Evolutionary conservation across 2,113 vertebrate species (phyloP), one percentile per base, ranked within the genome.

Genomic region (Podarcis cretensis): DNA sequence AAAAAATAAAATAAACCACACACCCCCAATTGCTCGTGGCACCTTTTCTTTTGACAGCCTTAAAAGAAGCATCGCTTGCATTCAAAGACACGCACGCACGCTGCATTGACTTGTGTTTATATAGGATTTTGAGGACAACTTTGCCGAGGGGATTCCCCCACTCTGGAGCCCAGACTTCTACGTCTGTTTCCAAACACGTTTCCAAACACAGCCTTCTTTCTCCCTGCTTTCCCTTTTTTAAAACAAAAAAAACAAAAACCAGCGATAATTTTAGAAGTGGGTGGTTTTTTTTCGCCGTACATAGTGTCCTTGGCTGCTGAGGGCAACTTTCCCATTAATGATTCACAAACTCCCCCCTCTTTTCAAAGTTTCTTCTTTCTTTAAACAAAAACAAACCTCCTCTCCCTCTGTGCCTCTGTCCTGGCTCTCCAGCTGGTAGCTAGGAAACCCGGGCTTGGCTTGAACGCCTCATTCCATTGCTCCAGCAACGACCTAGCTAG

Each of bases 261-360:
- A 27, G 68, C 1, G 57, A 73, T 81, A 75, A 81, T 81, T 89
- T 89, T 84, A 86, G 88, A 74, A 66, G 23, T 35, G 78, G 78
- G 78, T 68, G 57, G 48, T 54, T 54, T 54, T 48, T 82, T 75
- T 23, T 30, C 63, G 1, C 8, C 30, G 89, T 37, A 86, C 84
- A 6, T n/a, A 3, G 14, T 63, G 89, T 86, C 18, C 89, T 86
- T 13, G 4, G 83, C 37, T 10, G 1, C 1, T 6, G 88, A 89
- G 78, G 84, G 79, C 84, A 81, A 30, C 78, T 27, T 54, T 68
- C 89, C 89, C 71, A 27, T 75, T 65, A 63, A 81, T 89, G 88
- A 89, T 81, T 89, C 88, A 89, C 83, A 74, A 57, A 88, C 59
- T 69, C 48, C 9, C 48, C 48, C 9, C 48, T 12, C 59, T 48